These are phyloP conservation scores for Pogonocherus hispidulus DNA, from an alignment of 2,888 invertebrate genomes.

Conservation along the genomic window DNA sequence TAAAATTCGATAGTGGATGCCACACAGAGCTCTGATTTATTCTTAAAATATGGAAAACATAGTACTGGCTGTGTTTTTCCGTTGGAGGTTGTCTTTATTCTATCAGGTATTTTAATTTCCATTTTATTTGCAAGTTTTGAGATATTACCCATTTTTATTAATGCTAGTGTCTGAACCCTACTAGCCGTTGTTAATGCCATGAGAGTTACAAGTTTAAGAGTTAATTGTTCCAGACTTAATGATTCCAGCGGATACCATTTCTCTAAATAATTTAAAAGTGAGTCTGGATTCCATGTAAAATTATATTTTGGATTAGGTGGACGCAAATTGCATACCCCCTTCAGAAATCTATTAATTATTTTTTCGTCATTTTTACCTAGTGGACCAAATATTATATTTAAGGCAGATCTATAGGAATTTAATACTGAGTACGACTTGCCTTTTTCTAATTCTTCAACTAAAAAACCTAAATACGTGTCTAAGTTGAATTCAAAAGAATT, in stretches of 20 bases:
- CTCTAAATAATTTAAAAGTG: conserved; percentile 32
- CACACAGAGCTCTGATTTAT: neutral
- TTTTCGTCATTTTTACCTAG: neutral
- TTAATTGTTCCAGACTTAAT: conserved; percentile 23
- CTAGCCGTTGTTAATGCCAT: conserved; percentile 32
- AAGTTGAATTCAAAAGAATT: conserved; percentile 5
- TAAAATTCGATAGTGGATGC: neutral
- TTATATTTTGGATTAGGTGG: conserved; percentile 32
- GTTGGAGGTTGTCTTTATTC: neutral
- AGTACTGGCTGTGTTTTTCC: neutral
- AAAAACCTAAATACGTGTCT: conserved; percentile 1
- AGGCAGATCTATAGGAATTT: conserved; percentile 17
- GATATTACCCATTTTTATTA: conserved; percentile 14
- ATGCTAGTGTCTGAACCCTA: conserved; percentile 36
- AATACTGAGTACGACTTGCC: conserved; percentile 15
- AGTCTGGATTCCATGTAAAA: conserved; percentile 36
- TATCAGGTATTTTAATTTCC: neutral
- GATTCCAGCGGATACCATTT: conserved; percentile 21
- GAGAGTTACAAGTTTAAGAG: conserved; percentile 32
- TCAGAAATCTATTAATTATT: conserved; percentile 27
- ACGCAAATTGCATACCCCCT: conserved; percentile 28
- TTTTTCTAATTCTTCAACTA: neutral
- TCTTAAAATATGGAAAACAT: neutral
- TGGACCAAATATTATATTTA: neutral
- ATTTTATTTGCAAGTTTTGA: neutral